Evolutionary conservation across 2,888 invertebrate species (phyloP).

Genomic region (Urechis unicinctus): DNA sequence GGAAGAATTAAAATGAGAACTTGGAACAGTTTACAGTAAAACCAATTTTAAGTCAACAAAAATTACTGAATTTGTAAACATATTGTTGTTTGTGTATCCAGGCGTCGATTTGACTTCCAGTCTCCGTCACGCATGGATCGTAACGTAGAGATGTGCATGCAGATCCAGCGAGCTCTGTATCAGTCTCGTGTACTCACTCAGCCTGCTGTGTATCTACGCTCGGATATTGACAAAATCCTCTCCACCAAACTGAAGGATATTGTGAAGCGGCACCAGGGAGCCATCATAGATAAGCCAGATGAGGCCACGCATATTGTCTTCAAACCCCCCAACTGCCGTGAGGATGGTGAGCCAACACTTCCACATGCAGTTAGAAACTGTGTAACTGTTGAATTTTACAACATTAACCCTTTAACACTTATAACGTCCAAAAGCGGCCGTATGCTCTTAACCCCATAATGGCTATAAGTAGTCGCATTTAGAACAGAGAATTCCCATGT

Average conservation of each 20-base stretch:
- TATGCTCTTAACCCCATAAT: too few species aligned
- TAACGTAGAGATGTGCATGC: constrained; percentile 79
- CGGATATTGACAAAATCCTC: constrained; percentile 74
- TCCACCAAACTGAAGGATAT: constrained; percentile 77
- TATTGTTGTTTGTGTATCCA: too few species aligned
- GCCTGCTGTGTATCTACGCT: constrained; percentile 51
- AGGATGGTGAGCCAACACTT: constrained; percentile 25
- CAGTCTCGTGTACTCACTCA: constrained; percentile 73
- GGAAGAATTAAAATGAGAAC: too few species aligned
- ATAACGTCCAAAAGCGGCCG: too few species aligned
- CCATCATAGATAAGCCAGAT: constrained; percentile 72
- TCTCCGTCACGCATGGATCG: constrained; percentile 85
- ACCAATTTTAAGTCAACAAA: too few species aligned
- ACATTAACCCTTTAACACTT: too few species aligned
- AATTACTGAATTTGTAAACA: too few species aligned
- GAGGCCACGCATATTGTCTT: constrained; percentile 89
- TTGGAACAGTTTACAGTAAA: too few species aligned
- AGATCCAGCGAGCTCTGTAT: constrained; percentile 63
- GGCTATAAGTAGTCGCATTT: too few species aligned
- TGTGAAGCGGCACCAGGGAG: constrained; percentile 78
- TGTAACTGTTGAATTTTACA: too few species aligned
- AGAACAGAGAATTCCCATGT: too few species aligned
- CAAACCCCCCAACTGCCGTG: constrained; percentile 56
- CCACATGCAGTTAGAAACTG: too few species aligned
- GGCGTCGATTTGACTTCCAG: constrained; percentile 73